A percentile compares a stretch with the other conserved stretches of the same genome.
These are phyloP conservation scores for Laspeyria flexula DNA, from an alignment of 2,888 invertebrate genomes.

Conservation along the genomic window DNA sequence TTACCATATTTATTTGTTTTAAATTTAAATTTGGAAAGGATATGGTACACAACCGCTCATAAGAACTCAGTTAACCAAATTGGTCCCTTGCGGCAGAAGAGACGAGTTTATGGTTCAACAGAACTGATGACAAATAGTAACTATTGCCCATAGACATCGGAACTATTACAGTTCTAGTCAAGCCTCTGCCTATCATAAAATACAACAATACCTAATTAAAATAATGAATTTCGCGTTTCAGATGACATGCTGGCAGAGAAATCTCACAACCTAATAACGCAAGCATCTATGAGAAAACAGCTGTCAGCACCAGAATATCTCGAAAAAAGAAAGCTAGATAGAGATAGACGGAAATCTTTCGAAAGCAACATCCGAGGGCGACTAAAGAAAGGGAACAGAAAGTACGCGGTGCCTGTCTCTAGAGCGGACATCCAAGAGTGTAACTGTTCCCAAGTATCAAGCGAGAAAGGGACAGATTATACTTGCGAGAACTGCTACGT, in stretches of 20 bases:
- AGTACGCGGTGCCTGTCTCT: slow-evolving; percentile 63
- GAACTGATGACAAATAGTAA: no score
- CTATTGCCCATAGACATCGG: no score
- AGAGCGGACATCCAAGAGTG: slow-evolving; percentile 67
- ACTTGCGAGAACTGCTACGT: slow-evolving; percentile 79
- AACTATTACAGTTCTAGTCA: no score
- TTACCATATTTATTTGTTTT: no score
- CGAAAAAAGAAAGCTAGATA: slow-evolving; percentile 92
- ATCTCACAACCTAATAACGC: slow-evolving; percentile 81
- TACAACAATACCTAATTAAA: no score
- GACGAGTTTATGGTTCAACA: no score
- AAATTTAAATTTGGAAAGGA: no score
- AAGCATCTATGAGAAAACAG: slow-evolving; percentile 89
- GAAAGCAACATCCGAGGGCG: slow-evolving; percentile 87
- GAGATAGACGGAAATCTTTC: slow-evolving; percentile 88
- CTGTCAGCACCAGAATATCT: slow-evolving; percentile 96
- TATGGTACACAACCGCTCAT: no score
- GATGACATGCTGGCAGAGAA: slow-evolving; percentile 88
- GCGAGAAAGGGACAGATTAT: slow-evolving; percentile 76
- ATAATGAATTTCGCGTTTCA: slow-evolving; percentile 53
- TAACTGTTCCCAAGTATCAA: slow-evolving; percentile 71
- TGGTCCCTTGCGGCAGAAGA: no score
- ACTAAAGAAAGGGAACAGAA: slow-evolving; percentile 85
- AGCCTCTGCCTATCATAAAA: no score
- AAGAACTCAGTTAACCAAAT: no score